These are phyloP conservation scores for Myoxocephalus aenaeus DNA, from an alignment of 2,797 vertebrate species.

Conservation along the genomic window DNA sequence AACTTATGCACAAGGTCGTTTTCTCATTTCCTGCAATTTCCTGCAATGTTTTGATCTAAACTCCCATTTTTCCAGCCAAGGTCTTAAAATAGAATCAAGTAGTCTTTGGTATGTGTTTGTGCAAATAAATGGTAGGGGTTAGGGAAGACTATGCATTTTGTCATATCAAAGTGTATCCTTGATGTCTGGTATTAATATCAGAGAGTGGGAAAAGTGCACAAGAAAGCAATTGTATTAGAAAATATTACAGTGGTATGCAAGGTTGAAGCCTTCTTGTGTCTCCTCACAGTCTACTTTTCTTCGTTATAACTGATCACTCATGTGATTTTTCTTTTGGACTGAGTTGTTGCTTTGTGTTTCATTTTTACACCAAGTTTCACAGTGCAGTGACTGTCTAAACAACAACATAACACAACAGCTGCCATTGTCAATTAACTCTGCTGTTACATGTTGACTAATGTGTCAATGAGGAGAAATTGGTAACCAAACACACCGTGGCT, in stretches of 20 bases:
- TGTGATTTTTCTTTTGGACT: background rate
- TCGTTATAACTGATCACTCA: background rate
- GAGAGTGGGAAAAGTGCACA: background rate
- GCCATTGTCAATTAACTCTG: background rate
- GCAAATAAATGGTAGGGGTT: slow-evolving; percentile 10
- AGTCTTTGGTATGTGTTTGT: background rate
- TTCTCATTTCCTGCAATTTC: slow-evolving; percentile 11
- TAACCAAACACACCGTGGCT: background rate
- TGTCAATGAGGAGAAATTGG: background rate
- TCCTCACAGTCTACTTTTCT: background rate
- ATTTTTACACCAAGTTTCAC: background rate
- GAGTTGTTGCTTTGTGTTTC: background rate
- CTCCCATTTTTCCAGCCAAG: slow-evolving; percentile 22
- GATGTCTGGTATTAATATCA: slow-evolving; percentile 2
- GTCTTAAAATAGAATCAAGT: slow-evolving; percentile 35
- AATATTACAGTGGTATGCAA: background rate
- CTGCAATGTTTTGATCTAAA: slow-evolving; percentile 16
- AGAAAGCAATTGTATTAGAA: background rate
- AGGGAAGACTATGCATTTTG: slow-evolving; percentile 22
- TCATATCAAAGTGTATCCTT: slow-evolving; percentile 23
- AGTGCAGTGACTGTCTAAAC: background rate
- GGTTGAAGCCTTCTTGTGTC: background rate
- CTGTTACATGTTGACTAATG: background rate
- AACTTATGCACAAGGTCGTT: slow-evolving; percentile 22
- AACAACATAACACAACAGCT: background rate